A percentile compares a stretch with the other conserved stretches of the same genome.
Evolutionary conservation across 2,113 vertebrate genomes (phyloP).

Genomic region (Reinhardtius hippoglossoides): DNA sequence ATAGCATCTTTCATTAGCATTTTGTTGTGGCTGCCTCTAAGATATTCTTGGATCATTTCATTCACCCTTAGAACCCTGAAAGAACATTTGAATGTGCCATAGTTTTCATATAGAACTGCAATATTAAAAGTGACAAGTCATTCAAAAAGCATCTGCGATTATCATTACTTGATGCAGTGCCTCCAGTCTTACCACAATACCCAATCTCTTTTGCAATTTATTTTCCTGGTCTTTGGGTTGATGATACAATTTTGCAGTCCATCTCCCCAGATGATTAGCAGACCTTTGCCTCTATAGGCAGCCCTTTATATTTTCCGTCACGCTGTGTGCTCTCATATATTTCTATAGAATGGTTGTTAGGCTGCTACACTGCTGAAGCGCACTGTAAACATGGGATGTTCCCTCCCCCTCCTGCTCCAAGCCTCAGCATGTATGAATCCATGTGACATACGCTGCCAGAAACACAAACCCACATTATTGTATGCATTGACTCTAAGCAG

Average conservation of each 20-base stretch:
- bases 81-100: neutral
- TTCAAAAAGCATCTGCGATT: neutral
- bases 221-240: constrained; percentile 43
- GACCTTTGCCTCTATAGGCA: constrained; percentile 29
- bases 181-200: constrained; percentile 23
- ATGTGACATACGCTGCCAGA: constrained; percentile 37
- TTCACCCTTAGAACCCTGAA: neutral
- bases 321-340: constrained; percentile 29
- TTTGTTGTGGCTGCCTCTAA: too few species aligned
- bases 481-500: constrained; percentile 50
- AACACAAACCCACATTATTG: constrained; percentile 34
- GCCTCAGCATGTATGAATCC: constrained; percentile 14
- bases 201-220: constrained; percentile 19
- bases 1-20: neutral
- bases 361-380: constrained; percentile 18
- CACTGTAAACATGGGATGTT: neutral
- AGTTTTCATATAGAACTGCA: neutral
- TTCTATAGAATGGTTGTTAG: constrained; percentile 22
- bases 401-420: constrained; percentile 5
- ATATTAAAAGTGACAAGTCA: constrained; percentile 1
- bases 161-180: constrained; percentile 19
- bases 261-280: constrained; percentile 53
- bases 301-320: constrained; percentile 28
- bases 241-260: constrained; percentile 48
- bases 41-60: neutral